These are phyloP conservation scores for Melanchra persicariae DNA, from an alignment of 2,888 invertebrate genomes.

Conservation along the genomic window DNA sequence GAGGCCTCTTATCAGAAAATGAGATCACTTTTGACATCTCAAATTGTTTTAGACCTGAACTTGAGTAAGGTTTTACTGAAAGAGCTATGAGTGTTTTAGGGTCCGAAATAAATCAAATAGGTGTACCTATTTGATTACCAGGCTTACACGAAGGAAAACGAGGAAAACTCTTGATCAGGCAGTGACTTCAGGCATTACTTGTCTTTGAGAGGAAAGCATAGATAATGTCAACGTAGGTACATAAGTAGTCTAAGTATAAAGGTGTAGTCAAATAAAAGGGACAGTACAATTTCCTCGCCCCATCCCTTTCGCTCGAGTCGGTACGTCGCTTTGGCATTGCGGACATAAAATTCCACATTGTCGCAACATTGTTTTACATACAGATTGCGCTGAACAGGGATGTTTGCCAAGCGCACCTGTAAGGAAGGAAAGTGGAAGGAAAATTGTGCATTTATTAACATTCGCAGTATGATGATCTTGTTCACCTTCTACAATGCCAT, in stretches of 20 bases:
- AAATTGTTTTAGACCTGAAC: constrained; percentile 30
- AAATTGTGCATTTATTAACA: constrained; percentile 37
- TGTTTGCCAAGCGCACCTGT: constrained; percentile 38
- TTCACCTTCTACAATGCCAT: not conserved
- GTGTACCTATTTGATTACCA: no score
- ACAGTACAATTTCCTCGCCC: not conserved
- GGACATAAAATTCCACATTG: constrained; percentile 30
- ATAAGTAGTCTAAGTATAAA: not conserved
- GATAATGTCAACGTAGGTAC: not conserved
- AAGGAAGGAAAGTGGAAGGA: constrained; percentile 38
- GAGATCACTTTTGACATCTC: constrained; percentile 43
- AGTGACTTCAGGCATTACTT: not conserved
- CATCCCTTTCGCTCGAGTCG: constrained; percentile 4
- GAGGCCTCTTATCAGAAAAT: constrained; percentile 61
- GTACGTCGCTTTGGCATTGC: constrained; percentile 31
- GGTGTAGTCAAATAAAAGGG: constrained; percentile 4
- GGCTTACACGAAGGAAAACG: no score
- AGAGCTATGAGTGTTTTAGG: constrained; percentile 1
- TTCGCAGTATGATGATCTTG: constrained; percentile 16
- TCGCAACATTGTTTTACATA: constrained; percentile 37
- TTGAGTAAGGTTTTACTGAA: constrained; percentile 4
- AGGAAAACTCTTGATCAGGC: not conserved
- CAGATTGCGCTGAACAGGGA: constrained; percentile 17
- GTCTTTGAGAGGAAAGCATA: not conserved
- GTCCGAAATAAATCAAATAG: constrained; percentile 6